Base-by-base conservation (phyloP, 2,113 vertebrate genomes). In the Tonatia bakeri region DNA sequence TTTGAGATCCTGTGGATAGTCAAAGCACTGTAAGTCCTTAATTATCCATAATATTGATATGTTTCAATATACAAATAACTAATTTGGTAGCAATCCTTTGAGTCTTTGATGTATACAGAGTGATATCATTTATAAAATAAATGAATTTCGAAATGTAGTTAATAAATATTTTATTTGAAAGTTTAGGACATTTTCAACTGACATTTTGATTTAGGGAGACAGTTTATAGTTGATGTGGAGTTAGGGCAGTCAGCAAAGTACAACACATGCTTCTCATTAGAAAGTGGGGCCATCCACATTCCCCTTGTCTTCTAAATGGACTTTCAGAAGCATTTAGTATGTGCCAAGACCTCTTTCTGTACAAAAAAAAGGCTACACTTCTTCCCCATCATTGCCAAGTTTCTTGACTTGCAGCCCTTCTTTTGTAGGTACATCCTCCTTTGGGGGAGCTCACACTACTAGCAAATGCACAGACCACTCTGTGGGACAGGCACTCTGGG, bases 311-410 rank as follows among this genome's bases (percentile, higher is more conserved):
- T 91, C 28, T 26, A 67, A 69, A 26, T 36, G 4, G 47, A 79
- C 52, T 67, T 59, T 85, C 70, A 81, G 50, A 94, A 67, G 1
- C 0, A 22, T 16, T 59, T 54, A 43, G 43, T 43, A 43, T 38
- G 22, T 50, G 33, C 47, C 45, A 90, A 93, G 22, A 45, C 7
- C 15, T 86, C 69, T 85, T 96, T 88, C n/a, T 80, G 54, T 64
- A 61, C 10, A 47, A 76, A 33, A 7, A 81, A 33, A 75, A 26
- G n/a, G n/a, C 12, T 54, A 3, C n/a, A 50, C 73, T 81, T 75
- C 14, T 4, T 50, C 3, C 7, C 40, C 10, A 12, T 38, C 3
- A 31, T 1, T 19, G 45, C 16, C 50, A 56, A 90, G 20, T 70
- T 7, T 19, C 19, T 52, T 90, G n/a, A 33, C 20, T 67, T 91